Conservation (phyloP, 1,140 invertebrate species). For the Eupeodes corollae region DNA sequence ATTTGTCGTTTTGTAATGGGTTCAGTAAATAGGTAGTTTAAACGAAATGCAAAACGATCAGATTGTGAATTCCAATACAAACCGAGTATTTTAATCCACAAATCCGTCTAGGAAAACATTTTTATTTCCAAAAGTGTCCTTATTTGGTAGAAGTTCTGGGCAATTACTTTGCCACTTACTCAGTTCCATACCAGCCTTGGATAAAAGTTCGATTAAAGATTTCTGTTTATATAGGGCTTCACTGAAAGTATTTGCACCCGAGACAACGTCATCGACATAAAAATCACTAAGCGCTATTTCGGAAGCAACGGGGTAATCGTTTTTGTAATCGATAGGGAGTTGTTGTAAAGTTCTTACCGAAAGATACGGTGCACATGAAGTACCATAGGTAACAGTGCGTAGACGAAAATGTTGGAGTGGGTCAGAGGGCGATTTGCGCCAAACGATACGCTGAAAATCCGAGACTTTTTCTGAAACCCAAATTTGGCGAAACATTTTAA, state of each 20-base stretch:
- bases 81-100: background rate
- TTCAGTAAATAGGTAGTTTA: too few relatives aligned
- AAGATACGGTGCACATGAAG: slow-evolving; percentile 18
- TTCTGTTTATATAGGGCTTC: slow-evolving; percentile 2
- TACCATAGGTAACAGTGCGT: slow-evolving; percentile 28
- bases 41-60: too few relatives aligned
- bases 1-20: background rate
- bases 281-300: slow-evolving; percentile 19
- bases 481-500: slow-evolving; percentile 29
- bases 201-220: slow-evolving; percentile 13
- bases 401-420: slow-evolving; percentile 20
- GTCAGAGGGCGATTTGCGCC: slow-evolving; percentile 16
- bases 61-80: too few relatives aligned
- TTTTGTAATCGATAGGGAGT: slow-evolving; percentile 25
- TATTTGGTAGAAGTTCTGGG: slow-evolving; percentile 7
- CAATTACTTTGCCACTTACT: slow-evolving; percentile 34
- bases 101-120: background rate
- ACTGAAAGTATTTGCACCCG: slow-evolving; percentile 14
- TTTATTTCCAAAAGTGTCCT: background rate
- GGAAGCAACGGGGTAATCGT: slow-evolving; percentile 16
- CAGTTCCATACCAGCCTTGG: slow-evolving; percentile 24
- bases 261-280: slow-evolving; percentile 34
- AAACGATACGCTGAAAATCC: slow-evolving; percentile 31
- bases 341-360: slow-evolving; percentile 20
- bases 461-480: slow-evolving; percentile 9